Conservation (phyloP, 2,113 vertebrate species). For the Oxygymnocypris stewartii region DNA sequence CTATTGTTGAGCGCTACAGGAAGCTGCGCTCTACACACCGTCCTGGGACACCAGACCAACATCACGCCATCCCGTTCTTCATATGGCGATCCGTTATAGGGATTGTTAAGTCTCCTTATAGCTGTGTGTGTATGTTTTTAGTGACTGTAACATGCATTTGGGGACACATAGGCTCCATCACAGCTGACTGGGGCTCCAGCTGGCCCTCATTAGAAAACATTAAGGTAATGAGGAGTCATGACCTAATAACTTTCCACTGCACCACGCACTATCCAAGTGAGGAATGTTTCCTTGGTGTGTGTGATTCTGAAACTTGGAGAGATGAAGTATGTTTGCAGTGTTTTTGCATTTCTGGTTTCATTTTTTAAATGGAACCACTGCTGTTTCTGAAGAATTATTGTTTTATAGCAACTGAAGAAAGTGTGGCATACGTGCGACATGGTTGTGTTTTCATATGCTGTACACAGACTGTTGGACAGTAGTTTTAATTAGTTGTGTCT, state of each 20-base stretch:
- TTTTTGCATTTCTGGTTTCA: neutral
- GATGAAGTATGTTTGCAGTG: neutral
- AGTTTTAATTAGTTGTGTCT: neutral
- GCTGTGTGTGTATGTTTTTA: constrained; percentile 6
- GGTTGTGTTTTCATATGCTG: too few relatives aligned
- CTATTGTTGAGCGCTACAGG: neutral
- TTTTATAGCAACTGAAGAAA: constrained; percentile 34
- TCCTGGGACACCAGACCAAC: neutral
- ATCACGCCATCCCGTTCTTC: constrained; percentile 13
- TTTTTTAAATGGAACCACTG: neutral
- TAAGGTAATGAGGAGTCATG: constrained; percentile 35
- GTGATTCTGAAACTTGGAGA: neutral
- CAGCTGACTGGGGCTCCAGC: constrained; percentile 7
- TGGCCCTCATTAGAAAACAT: constrained; percentile 45
- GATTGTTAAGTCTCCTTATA: constrained; percentile 4
- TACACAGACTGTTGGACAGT: neutral
- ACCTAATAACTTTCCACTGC: constrained; percentile 47
- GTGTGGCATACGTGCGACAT: too few relatives aligned
- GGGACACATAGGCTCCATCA: constrained; percentile 8
- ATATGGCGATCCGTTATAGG: neutral
- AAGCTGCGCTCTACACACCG: neutral
- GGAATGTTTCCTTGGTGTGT: neutral
- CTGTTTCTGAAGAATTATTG: neutral
- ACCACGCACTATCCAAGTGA: neutral
- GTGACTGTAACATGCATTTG: neutral